phyloP scores from a whole-genome alignment of 2,113 vertebrate genomes.

The Engystomops pustulosus region DNA sequence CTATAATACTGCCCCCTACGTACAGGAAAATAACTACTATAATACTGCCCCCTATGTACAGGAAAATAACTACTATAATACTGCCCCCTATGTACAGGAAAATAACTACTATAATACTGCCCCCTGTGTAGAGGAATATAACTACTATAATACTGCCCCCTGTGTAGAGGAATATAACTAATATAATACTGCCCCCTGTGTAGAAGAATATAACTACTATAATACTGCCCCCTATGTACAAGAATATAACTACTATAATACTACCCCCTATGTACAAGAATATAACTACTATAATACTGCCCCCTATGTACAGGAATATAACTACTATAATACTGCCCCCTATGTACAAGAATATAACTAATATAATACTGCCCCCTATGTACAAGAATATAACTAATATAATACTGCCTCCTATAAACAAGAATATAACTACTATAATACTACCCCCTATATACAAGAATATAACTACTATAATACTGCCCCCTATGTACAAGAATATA shows the following conservation, averaged over 20 bases:
- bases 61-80: no score
- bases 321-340: no score
- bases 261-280: neutral
- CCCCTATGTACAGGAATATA: neutral
- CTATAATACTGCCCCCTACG: no score
- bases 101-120: neutral
- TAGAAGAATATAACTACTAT: conserved; percentile 14
- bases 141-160: neutral
- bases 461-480: conserved; percentile 5
- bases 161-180: conserved; percentile 3
- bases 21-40: no score
- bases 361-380: neutral
- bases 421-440: conserved; percentile 6
- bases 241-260: conserved; percentile 17
- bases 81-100: neutral
- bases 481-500: no score
- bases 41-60: no score
- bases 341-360: neutral
- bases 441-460: neutral
- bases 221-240: neutral
- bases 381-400: neutral
- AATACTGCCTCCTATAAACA: neutral
- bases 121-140: no score
- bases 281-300: conserved; percentile 6
- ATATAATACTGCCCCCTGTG: neutral